Evolutionary conservation across 2,113 vertebrate genomes (phyloP), one percentile per base, ranked within the genome.

Genomic region (Aramus guarauna): DNA sequence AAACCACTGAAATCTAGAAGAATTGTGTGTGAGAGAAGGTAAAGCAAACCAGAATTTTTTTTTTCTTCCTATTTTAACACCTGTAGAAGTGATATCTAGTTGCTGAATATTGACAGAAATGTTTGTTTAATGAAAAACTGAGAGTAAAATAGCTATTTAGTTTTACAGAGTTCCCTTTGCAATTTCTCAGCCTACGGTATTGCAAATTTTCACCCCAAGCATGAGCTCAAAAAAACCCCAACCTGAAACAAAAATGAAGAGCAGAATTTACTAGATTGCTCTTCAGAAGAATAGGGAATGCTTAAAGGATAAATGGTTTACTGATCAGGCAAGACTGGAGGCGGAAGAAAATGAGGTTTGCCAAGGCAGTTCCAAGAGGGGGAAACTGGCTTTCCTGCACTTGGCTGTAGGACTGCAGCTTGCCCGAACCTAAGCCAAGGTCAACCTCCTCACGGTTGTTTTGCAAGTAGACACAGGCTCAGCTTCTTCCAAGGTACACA

Each of bases 361-460:
- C 36, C 14, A 64, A 1, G 0, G 0, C 3, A 2, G 23, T 77
- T 88, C 43, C 26, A 69, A 64, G 43, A 78, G 27, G 9, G 37
- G 50, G 23, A 29, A 72, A 39, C 27, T n/a, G 27, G 4, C 66
- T 34, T 85, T 87, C 41, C 63, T 74, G 22, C 12, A 20, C 17
- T 71, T 58, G 41, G 10, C 12, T 9, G 3, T 76, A 41, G 43
- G 63, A 45, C 41, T 72, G 52, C 20, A 84, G 37, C 14, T 76
- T 2, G 0, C 30, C 6, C 45, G 90, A 85, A 62, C 10, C 11
- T 45, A 39, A 62, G 34, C 3, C 2, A 5, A 81, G 23, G 11
- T 1, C 2, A 1, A 39, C 9, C 6, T 72, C 21, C 60, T 60
- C 26, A 39, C 39, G 22, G 60, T 9, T 3, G 1, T 63, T 60